Conservation (phyloP, 2,113 vertebrate species). For the Panthera uncia region DNA sequence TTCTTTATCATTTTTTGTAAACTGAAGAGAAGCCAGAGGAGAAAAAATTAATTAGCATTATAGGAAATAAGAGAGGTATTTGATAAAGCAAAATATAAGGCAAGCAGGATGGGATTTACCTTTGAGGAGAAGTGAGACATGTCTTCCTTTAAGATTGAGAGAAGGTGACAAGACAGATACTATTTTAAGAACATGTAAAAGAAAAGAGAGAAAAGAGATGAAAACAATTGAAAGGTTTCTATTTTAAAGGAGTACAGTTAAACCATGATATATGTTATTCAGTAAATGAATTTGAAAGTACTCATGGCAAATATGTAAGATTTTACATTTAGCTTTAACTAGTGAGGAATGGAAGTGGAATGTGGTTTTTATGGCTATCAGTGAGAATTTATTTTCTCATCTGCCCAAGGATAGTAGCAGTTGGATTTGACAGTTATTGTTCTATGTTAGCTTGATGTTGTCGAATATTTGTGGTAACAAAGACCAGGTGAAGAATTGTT, state of each 20-base stretch:
- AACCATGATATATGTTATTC: neutral
- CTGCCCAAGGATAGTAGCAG: neutral
- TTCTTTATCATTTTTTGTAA: neutral
- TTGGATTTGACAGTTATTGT: neutral
- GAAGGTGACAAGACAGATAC: neutral
- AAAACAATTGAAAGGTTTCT: neutral
- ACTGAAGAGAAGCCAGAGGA: neutral
- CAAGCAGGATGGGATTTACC: neutral
- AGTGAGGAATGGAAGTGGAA: neutral
- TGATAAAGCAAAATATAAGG: neutral
- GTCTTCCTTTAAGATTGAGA: neutral
- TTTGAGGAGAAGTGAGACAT: neutral
- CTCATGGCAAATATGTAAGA: neutral
- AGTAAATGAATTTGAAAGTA: neutral
- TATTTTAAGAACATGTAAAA: neutral
- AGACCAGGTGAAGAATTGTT: neutral
- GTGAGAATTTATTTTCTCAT: conserved; percentile 24
- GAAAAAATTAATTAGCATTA: neutral
- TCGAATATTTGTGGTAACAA: neutral
- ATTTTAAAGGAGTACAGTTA: neutral
- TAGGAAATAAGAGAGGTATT: neutral
- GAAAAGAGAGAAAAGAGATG: neutral
- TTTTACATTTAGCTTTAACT: neutral
- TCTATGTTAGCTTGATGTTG: neutral
- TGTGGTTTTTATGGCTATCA: neutral